Evolutionary conservation across 2,888 invertebrate species (phyloP).

Genomic region (Eubasilissa splendida): DNA sequence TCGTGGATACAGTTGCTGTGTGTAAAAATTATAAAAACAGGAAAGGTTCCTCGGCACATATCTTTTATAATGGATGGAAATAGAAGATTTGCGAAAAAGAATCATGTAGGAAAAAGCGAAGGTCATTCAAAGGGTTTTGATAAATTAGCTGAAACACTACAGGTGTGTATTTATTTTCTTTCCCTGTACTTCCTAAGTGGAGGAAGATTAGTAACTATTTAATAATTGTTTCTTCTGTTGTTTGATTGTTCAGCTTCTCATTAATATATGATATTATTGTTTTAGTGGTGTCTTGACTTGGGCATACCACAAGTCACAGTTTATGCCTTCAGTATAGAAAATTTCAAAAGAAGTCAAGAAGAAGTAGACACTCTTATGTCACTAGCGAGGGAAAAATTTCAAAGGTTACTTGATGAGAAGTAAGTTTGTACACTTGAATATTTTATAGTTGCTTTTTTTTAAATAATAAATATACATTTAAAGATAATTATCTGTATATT

Average conservation of each 20-base stretch:
- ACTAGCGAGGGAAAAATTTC: constrained; percentile 90
- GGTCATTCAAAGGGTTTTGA: constrained; percentile 91
- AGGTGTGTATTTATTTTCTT: constrained; percentile 66
- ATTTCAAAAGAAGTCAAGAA: constrained; percentile 92
- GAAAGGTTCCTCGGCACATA: constrained; percentile 90
- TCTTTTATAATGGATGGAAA: constrained; percentile 99
- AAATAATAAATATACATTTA: no score
- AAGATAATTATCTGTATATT: no score
- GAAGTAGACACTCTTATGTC: constrained; percentile 93
- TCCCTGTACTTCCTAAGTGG: not conserved
- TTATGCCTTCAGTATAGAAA: constrained; percentile 99
- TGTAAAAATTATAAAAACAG: constrained; percentile 82
- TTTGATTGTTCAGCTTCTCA: no score
- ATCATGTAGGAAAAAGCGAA: constrained; percentile 80
- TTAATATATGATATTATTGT: not conserved
- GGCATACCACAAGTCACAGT: constrained; percentile 96
- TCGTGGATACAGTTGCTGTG: constrained; percentile 84
- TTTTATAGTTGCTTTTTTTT: no score
- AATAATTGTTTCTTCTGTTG: not conserved
- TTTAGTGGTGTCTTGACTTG: constrained; percentile 90
- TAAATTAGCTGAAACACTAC: constrained; percentile 84
- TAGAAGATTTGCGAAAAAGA: constrained; percentile 90
- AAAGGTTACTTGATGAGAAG: constrained; percentile 85
- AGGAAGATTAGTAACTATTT: constrained; percentile 37
- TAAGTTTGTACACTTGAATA: constrained; percentile 62